Evolutionary conservation across 2,888 invertebrate species (phyloP).

Genomic region (Troides helena): DNA sequence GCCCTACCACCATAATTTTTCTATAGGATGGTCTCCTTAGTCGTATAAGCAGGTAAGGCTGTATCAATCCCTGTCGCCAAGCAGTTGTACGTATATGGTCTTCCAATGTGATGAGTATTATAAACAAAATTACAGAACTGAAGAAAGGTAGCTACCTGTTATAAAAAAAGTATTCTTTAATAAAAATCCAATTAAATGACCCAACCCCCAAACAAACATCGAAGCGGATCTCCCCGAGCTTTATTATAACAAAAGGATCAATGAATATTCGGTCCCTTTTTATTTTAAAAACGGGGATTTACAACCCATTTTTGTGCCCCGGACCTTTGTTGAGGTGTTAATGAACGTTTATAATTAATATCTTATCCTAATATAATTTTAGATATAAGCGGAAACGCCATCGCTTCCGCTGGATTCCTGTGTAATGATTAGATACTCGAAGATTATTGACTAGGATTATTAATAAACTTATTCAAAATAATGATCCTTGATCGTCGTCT

Average conservation of each 20-base stretch:
- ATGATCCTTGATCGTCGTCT: too few relatives aligned
- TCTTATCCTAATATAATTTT: conserved; percentile 31
- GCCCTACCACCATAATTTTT: too few relatives aligned
- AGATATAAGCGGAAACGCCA: not conserved
- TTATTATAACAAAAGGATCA: conserved; percentile 20
- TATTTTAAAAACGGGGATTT: conserved; percentile 15
- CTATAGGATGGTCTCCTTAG: too few relatives aligned
- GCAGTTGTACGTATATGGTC: too few relatives aligned
- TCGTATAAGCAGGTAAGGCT: too few relatives aligned
- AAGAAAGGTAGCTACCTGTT: not conserved
- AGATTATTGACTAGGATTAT: too few relatives aligned
- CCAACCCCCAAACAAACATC: conserved; percentile 5
- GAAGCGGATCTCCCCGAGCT: conserved; percentile 4
- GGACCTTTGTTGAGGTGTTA: conserved; percentile 24
- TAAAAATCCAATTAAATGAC: not conserved
- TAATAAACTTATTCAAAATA: too few relatives aligned
- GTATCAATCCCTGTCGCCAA: too few relatives aligned
- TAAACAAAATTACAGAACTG: too few relatives aligned
- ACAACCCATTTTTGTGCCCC: conserved; percentile 20
- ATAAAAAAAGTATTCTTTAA: not conserved
- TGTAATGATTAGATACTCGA: too few relatives aligned
- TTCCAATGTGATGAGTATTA: too few relatives aligned
- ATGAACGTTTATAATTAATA: conserved; percentile 33
- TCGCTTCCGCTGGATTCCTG: too few relatives aligned
- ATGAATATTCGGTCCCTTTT: conserved; percentile 17